phyloP scores from a whole-genome alignment of 2,113 vertebrate genomes.

The Paramisgurnus dabryanus region DNA sequence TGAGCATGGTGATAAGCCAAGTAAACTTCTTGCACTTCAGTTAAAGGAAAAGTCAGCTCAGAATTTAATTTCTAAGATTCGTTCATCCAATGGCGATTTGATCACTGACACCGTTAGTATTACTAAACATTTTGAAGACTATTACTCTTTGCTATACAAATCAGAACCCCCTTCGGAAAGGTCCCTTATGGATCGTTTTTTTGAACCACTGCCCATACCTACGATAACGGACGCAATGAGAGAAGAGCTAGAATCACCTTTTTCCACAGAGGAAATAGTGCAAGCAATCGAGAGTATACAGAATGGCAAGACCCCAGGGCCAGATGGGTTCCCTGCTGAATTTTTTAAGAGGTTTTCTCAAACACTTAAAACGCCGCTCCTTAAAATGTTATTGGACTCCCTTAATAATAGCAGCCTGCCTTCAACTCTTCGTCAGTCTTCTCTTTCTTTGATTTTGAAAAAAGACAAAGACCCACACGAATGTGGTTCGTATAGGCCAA shows the following conservation, averaged over 20 bases:
- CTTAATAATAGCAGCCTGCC: background rate
- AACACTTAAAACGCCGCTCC: background rate
- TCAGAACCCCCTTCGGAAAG: background rate
- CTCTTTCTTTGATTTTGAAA: background rate
- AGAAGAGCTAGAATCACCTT: background rate
- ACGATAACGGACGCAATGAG: background rate
- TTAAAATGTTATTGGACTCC: background rate
- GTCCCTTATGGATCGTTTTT: background rate
- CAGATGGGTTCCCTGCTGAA: background rate
- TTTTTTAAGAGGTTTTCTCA: conserved; percentile 5
- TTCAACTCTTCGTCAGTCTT: background rate
- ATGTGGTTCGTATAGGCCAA: background rate
- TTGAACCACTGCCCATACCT: background rate
- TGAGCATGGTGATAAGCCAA: too few relatives aligned
- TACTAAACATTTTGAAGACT: background rate
- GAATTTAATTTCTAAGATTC: background rate
- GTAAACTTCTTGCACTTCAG: too few relatives aligned
- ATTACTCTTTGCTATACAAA: background rate
- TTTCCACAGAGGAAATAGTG: background rate
- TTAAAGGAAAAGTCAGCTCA: background rate
- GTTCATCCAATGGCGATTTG: background rate
- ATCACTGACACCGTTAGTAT: background rate
- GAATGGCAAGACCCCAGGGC: background rate
- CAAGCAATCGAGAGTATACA: background rate
- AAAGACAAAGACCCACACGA: too few relatives aligned